Evolutionary conservation across 2,113 vertebrate genomes (phyloP), one percentile per base, ranked within the genome.

Genomic region (Nymphicus hollandicus): DNA sequence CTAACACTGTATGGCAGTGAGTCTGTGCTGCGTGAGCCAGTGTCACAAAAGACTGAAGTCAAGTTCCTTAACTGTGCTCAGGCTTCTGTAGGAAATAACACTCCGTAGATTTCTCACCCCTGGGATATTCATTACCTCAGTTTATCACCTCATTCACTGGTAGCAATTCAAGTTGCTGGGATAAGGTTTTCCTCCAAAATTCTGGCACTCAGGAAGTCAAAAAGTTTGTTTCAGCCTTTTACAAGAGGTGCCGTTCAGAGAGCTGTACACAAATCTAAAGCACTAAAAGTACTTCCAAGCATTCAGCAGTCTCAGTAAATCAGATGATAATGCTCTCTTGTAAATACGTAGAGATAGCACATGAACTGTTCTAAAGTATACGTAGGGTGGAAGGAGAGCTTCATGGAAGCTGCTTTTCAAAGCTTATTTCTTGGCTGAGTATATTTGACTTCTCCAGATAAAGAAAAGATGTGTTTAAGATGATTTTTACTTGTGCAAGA

Each of bases 131-230:
- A 14, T 93, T 64, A 39, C n/a, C 39, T 88, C 39, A 28, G 17
- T 68, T 91, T 89, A n/a, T 55, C 58, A 24, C 43, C 49, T 72
- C 70, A 60, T 76, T 89, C 56, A 39, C 47, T 76, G 71, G 56
- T 52, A 61, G 27, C 39, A 65, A 64, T 86, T 74, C 56, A 41
- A 53, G 19, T 68, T 74, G 56, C 52, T 60, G 15, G 56, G 35
- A 27, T 65, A 53, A 58, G 52, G 55, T 89, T 81, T 74, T 28
- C 37, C 39, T 72, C 43, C 74, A 66, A 83, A 88, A 83, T 80
- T 17, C 20, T 80, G 53, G 18, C 24, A 43, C 16, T 81, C 35
- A 9, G 33, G 46, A 88, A 91, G 33, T 74, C 7, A n/a, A 43
- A 58, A 72, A 47, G 35, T 5, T 46, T 60, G 27, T 37, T 83